Conservation (phyloP, 2,797 vertebrate species). For the Eutrigla gurnardus region DNA sequence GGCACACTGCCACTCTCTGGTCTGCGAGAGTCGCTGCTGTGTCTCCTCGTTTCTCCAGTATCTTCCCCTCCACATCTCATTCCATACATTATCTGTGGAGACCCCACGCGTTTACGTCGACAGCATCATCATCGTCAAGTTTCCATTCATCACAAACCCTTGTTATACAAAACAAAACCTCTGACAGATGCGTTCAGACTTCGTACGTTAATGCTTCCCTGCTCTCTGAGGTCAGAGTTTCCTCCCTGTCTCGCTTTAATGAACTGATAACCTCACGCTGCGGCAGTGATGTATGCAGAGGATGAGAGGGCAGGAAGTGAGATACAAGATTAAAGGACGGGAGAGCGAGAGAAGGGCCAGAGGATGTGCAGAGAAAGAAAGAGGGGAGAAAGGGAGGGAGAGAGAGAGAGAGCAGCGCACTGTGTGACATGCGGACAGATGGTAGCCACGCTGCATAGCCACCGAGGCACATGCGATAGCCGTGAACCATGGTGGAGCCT, state of each 20-base stretch:
- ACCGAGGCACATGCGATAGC: conserved; percentile 73
- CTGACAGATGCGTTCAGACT: conserved; percentile 20
- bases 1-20: conserved; percentile 83
- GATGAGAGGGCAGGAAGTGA: conserved; percentile 39
- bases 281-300: conserved; percentile 12
- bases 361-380: conserved; percentile 42
- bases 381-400: conserved; percentile 34
- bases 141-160: conserved; percentile 13
- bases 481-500: conserved; percentile 74
- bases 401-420: conserved; percentile 62
- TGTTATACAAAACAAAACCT: neutral
- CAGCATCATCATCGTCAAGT: neutral
- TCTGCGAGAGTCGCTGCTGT: conserved; percentile 72
- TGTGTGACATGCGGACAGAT: conserved; percentile 76
- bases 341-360: conserved; percentile 34
- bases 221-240: conserved; percentile 31
- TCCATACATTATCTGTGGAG: neutral
- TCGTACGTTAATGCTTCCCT: neutral
- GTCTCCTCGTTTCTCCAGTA: neutral
- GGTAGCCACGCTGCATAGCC: conserved; percentile 70
- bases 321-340: conserved; percentile 40
- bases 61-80: conserved; percentile 1
- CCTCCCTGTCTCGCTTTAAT: conserved; percentile 34
- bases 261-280: conserved; percentile 38
- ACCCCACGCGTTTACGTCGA: neutral